Evolutionary conservation across 2,113 vertebrate species (phyloP).

Genomic region (Tupaia chinensis): DNA sequence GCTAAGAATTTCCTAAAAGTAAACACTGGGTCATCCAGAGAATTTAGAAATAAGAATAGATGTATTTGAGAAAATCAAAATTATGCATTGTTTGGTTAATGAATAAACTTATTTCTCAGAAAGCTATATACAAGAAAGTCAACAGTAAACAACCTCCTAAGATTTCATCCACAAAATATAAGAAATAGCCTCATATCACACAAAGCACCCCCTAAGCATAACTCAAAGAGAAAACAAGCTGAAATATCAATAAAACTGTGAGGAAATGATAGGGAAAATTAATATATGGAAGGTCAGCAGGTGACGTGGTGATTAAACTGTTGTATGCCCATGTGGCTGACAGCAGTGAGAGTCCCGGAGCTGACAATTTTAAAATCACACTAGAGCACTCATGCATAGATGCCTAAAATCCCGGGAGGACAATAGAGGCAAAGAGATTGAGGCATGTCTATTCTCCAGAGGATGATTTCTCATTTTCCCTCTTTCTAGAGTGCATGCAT

Average conservation of each 20-base stretch:
- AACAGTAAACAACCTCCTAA: neutral
- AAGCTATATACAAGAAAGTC: neutral
- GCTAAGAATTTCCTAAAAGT: neutral
- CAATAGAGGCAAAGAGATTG: too few relatives aligned
- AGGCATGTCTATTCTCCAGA: too few relatives aligned
- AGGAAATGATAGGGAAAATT: neutral
- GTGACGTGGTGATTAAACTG: too few relatives aligned
- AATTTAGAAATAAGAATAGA: neutral
- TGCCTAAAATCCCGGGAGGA: too few relatives aligned
- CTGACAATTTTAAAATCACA: too few relatives aligned
- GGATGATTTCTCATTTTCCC: too few relatives aligned
- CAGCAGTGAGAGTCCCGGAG: too few relatives aligned
- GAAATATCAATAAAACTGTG: neutral
- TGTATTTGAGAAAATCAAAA: neutral
- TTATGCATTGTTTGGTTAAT: neutral
- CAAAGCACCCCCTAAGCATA: neutral
- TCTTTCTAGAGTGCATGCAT: too few relatives aligned
- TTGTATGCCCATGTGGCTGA: too few relatives aligned
- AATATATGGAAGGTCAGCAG: neutral
- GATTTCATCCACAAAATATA: neutral
- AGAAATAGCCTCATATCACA: neutral
- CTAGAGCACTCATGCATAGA: too few relatives aligned
- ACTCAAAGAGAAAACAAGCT: neutral
- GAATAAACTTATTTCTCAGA: neutral
- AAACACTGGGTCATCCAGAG: neutral